phyloP scores from a whole-genome alignment of 2,797 vertebrate genomes.

The Girardinus metallicus region DNA sequence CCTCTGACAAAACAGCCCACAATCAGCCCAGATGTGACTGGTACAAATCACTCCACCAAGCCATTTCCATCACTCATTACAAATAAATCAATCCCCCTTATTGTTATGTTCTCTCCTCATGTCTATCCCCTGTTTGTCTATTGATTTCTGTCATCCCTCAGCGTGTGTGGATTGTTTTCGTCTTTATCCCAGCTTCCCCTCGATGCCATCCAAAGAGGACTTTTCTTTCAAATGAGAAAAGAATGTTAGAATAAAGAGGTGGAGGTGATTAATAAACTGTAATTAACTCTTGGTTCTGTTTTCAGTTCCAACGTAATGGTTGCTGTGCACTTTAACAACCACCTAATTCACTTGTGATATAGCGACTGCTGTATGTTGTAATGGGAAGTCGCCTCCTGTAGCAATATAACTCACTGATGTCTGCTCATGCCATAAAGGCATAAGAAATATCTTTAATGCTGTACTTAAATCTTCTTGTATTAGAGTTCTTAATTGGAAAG shows the following conservation, averaged over 20 bases:
- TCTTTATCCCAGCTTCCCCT: conserved; percentile 36
- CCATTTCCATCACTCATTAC: conserved; percentile 63
- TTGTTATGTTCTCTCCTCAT: conserved; percentile 50
- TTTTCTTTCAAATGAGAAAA: conserved; percentile 41
- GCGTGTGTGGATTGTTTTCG: conserved; percentile 40
- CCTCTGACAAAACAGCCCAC: conserved; percentile 33
- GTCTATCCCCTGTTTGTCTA: conserved; percentile 44
- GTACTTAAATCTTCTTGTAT: not conserved
- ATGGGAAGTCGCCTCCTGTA: not conserved
- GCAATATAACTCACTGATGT: not conserved
- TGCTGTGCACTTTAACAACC: not conserved
- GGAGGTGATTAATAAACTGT: conserved; percentile 57
- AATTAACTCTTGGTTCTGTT: conserved; percentile 56
- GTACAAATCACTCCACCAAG: conserved; percentile 41
- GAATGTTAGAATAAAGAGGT: conserved; percentile 39
- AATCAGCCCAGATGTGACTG: conserved; percentile 42
- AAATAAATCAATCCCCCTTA: conserved; percentile 61
- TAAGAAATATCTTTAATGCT: not conserved
- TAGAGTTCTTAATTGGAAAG: not conserved
- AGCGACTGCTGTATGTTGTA: not conserved
- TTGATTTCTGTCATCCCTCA: conserved; percentile 57
- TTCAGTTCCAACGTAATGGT: conserved; percentile 61
- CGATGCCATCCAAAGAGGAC: conserved; percentile 10
- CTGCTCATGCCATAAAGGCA: not conserved
- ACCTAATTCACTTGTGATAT: not conserved